Evolutionary conservation across 2,113 vertebrate genomes (phyloP), one percentile per base, ranked within the genome.

Genomic region (Holacanthus passer): DNA sequence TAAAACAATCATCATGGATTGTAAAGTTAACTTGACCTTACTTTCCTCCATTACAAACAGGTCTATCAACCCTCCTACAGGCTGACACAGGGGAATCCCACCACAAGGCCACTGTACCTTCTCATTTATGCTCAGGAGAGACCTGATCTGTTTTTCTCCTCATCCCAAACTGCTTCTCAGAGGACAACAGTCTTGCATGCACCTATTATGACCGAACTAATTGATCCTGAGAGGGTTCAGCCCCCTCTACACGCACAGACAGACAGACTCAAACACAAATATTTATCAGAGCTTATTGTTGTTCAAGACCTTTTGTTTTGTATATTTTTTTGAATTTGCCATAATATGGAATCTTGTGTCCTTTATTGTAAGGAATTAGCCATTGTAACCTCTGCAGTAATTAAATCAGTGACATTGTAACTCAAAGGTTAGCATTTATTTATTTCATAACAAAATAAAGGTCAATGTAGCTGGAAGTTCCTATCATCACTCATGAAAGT

Each of bases 181-280:
- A 73, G 24, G 85, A 75, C 22, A 47, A 24, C 16, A 80, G 27
- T 81, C 53, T 65, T 45, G 20, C 27, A 66, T 27, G 11, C 59
- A 74, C 78, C 27, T 83, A 81, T 83, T 79, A 22, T 81, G 60
- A 85, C 29, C n/a, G 66, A 86, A 70, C 66, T 93, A 91, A 93
- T 90, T 90, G 85, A 86, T 88, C 92, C 79, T 53, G 29, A 32
- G 90, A 81, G 90, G 22, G 19, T 52, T 53, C 14, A 12, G 16
- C 3, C 31, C 11, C 11, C 2, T 5, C 19, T n/a, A 4, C 8
- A 16, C 13, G 17, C n/a, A 24, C 27, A 13, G 7, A 24, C 22
- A 43, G 17, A 78, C 47, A 56, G 1, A 69, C 13, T 79, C 47
- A 79, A 17, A 65, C 62, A 84, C 56, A 86, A 84, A 79, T 68